Base-by-base conservation (phyloP, 2,797 vertebrate genomes). In the Cyclopterus lumpus region DNA sequence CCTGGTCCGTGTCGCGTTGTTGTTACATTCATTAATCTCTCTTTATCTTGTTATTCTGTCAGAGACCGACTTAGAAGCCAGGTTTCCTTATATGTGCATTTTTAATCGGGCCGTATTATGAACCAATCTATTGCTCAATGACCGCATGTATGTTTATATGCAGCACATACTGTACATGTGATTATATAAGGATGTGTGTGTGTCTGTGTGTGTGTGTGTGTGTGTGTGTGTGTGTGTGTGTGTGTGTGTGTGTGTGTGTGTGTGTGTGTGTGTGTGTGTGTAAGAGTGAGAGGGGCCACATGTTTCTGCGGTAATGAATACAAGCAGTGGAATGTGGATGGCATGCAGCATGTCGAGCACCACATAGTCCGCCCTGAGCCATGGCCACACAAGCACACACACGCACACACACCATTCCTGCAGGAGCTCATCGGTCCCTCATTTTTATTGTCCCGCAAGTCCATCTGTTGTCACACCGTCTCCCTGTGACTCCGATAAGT, bases 261-360 rank as follows among this genome's bases (percentile, higher is more conserved):
- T 62, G 6, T 42, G 60, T 62, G 36, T 62, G 14, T 40, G 5
- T 40, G 59, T 40, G 38, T 46, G 15, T 26, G 6, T 61, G 59
- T 60, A 22, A 42, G 20, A 55, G 71, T 15, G 64, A 67, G 60
- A 85, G 62, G 8, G 65, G 59, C 78, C 72, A 32, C 48, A 38
- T 85, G 38, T 71, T 54, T 86, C 80, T 57, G 74, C 62, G 65
- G 81, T 89, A 86, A 89, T 89, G 81, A 89, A 88, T 83, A 75
- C 77, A 86, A 80, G 69, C 48, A 8, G 30, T 77, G 86, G 86
- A 88, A 91, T 88, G 84, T 77, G 67, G 68, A 28, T 67, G 78
- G 80, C 73, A 88, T 71, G 75, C 77, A 70, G 69, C 63, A 63
- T 71, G 74, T 63, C 64, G 46, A 67, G 36, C 57, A 68, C 18